phyloP scores from a whole-genome alignment of 1,140 invertebrate species.

The Elymnias hypermnestra region DNA sequence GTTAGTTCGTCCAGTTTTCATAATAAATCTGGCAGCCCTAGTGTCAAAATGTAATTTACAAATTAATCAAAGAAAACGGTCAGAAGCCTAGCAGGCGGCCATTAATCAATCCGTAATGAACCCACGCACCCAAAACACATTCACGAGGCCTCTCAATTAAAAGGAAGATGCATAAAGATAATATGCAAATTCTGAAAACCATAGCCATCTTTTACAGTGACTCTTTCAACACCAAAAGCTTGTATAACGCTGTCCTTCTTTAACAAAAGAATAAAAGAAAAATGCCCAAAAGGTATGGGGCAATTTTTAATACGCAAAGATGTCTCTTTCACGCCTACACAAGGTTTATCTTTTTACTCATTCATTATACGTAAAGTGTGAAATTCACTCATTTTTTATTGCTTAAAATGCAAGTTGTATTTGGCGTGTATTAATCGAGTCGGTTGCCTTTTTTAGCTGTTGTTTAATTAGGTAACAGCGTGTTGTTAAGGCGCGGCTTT shows the following conservation, averaged over 20 bases:
- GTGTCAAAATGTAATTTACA: too few species aligned
- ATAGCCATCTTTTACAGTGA: conserved; percentile 33
- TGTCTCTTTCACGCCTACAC: conserved; percentile 22
- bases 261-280: conserved; percentile 4
- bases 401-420: conserved; percentile 30
- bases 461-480: conserved; percentile 27
- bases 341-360: too few species aligned
- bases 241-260: conserved; percentile 11
- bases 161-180: conserved; percentile 48
- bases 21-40: too few species aligned
- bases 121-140: conserved; percentile 34
- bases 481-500: conserved; percentile 23
- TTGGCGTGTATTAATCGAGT: conserved; percentile 41
- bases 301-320: conserved; percentile 16
- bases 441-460: conserved; percentile 26
- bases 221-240: conserved; percentile 15
- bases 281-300: conserved; percentile 7
- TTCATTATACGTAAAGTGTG: conserved; percentile 28
- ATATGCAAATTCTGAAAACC: conserved; percentile 41
- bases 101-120: conserved; percentile 62
- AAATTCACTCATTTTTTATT: conserved; percentile 22
- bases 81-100: conserved; percentile 32
- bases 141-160: conserved; percentile 50
- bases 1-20: too few species aligned
- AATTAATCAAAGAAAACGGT: conserved; percentile 40